Evolutionary conservation across 2,113 vertebrate species (phyloP), one percentile per base, ranked within the genome.

Genomic region (Callaeas wilsoni): DNA sequence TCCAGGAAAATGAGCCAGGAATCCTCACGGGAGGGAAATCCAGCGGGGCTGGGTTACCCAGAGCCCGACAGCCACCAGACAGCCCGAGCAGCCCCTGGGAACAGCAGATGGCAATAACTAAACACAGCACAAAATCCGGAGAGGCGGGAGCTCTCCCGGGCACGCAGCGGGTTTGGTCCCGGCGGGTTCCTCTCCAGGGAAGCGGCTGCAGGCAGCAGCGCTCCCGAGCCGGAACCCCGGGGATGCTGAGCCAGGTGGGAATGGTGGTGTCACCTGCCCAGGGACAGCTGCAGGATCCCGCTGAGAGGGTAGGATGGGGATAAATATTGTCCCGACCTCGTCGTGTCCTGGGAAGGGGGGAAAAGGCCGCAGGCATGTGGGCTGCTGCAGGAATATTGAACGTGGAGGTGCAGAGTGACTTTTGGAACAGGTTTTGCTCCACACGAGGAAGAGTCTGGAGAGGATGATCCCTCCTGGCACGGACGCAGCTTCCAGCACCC

Each of bases 101-200:
- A 35, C 8, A 57, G 89, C 94, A 96, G 96, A 93, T 95, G 89
- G 95, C 50, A 87, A 83, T 42, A 76, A 96, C 94, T 73, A 89
- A 96, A 69, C 81, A 33, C 53, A 17, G 84, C 79, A 87, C 60
- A 7, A 30, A 35, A 60, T 35, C 57, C 21, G 93, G 64, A 83
- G 71, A 62, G 55, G 68, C 4, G 13, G 56, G 81, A 75, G 81
- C 79, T 64, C 65, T 37, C 94, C 52, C 6, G 10, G 3, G 6
- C 83, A 86, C 59, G 74, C 18, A 4, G 87, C 84, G 69, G 90
- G 18, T 50, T 67, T 7, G 35, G 50, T 37, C 26, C 85, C 3
- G 2, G 20, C 0, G 5, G 78, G 39, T 7, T 50, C n/a, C 4
- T 49, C 84, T 7, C 6, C 20, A 20, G 90, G 80, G 84, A 65